Evolutionary conservation across 2,888 invertebrate species (phyloP), one percentile per base, ranked within the genome.

Genomic region (Bruchidius siliquastri): DNA sequence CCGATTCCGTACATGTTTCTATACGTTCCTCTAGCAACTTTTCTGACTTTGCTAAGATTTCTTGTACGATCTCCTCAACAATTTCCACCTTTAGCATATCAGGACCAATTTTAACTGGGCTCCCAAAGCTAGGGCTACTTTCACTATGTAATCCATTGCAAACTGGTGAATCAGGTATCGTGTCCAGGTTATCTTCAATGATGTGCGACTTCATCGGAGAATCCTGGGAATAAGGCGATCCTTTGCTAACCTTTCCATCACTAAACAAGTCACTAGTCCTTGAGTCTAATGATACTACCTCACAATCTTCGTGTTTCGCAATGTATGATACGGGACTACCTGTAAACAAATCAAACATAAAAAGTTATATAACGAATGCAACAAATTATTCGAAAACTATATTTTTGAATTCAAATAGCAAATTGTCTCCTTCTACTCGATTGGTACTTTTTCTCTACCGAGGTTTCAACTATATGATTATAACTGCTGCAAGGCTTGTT

Each of bases 171-270:
- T 82, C 77, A 6, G 76, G 81, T n/a, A 78, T 78, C 10, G 79
- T 79, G 67, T 78, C 79, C 71, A 74, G 71, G 20, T 71, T 73
- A 71, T 82, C 82, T 73, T 83, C 84, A 21, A 80, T 79, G 20
- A 82, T 80, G 71, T 84, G 84, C 49, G 83, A 83, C 73, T 85
- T 87, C 82, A 83, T 80, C 21, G 85, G 85, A 0, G 86, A 86
- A 77, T 87, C 87, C 82, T 88, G 88, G 10, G 86, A 86, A 76
- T 88, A 89, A 73, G 88, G 89, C 83, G 90, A 90, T 80, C 90
- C 89, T 84, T 92, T 92, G 80, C 90, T 90, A 78, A 85, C 82
- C 80, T 86, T 86, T 69, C 90, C 90, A 84, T 92, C 90, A 87
- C 91, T 91, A 82, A 90, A 91, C 74, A 88, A 82, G 77, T 89